Evolutionary conservation across 2,113 vertebrate genomes (phyloP), one percentile per base, ranked within the genome.

Genomic region (Cyanoramphus novaezelandiae): DNA sequence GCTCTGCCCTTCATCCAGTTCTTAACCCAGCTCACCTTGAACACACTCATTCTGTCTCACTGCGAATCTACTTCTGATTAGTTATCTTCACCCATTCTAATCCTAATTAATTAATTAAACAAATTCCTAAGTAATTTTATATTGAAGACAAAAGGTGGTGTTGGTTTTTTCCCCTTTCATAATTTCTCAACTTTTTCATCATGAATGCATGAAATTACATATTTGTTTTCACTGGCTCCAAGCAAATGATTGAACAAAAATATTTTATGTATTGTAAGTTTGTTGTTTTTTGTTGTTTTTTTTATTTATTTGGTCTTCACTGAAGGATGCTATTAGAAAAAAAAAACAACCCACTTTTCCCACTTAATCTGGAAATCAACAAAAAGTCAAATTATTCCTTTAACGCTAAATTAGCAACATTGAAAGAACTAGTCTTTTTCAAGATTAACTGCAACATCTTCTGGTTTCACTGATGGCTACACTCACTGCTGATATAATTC

Each of bases 1-100:
- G 35, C 18, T 69, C 69, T 55, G 31, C 13, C 15, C 41, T 55
- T 55, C 21, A 86, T 13, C 10, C 31, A 3, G 0, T 31, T 74
- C n/a, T 62, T 67, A 25, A 19, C 18, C 13, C 43, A 50, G 6
- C 0, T 1, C 33, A 39, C 43, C 37, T 12, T 1, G 1, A 83
- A 64, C 18, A 13, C 1, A 1, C 3, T 18, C 49, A 44, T 44
- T 24, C 23, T 44, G 21, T 35, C 57, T 35, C 33, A 25, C 28
- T 43, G 41, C n/a, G 52, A 74, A 57, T 74, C 31, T 19, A 33
- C 23, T 25, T 74, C 52, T n/a, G 16, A n/a, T 57, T n/a, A 44
- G 50, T 55, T 55, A 57, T 27, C 39, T 74, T 17, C 4, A 18
- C 29, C 29, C 29, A 55, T 55, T 7, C 23, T 74, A 44, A 44